Evolutionary conservation across 2,113 vertebrate species (phyloP), one percentile per base, ranked within the genome.

Genomic region (Ageneiosus marmoratus): DNA sequence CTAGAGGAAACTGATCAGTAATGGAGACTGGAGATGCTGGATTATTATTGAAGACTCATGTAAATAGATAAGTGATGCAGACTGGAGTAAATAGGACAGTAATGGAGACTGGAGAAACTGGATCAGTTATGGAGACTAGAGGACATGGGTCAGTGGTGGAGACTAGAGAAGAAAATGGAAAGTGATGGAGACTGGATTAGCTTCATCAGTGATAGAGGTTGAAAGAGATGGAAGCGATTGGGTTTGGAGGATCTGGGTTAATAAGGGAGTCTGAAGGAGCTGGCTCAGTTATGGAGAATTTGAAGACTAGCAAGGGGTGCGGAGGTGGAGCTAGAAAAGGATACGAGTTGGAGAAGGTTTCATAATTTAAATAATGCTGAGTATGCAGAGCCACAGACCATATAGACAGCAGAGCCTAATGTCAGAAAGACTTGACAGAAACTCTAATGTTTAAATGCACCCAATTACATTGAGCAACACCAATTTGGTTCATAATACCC

Each of bases 401-500:
- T 7, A 75, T 7, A 2, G 15, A 18, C 48, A 34, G 7, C 15
- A 53, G 16, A 62, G 27, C 11, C 27, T 62, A n/a, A 58, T 58
- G 24, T 9, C 55, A 24, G 1, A 56, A 16, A 20, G 51, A 13
- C 55, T 11, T 58, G 9, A n/a, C 48, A 53, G 16, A 53, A 11
- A 56, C 29, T 29, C 29, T 41, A 22, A 76, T 12, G 13, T 34
- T n/a, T 55, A 50, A 5, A 3, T 6, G 12, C 69, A 73, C 12
- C 34, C 32, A 12, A 7, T 22, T 18, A 55, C 20, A 53, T 29
- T 76, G 29, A 77, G 58, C 37, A 22, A 72, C 10, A 55, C n/a
- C 63, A 77, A 67, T 34, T 37, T 46, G 81, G 67, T 70, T 75
- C 58, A 58, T 69, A 69, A 69, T 41, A 77, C 11, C 22, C 20